phyloP scores from a whole-genome alignment of 1,140 invertebrate species.

The Apocrypta bakeri region DNA sequence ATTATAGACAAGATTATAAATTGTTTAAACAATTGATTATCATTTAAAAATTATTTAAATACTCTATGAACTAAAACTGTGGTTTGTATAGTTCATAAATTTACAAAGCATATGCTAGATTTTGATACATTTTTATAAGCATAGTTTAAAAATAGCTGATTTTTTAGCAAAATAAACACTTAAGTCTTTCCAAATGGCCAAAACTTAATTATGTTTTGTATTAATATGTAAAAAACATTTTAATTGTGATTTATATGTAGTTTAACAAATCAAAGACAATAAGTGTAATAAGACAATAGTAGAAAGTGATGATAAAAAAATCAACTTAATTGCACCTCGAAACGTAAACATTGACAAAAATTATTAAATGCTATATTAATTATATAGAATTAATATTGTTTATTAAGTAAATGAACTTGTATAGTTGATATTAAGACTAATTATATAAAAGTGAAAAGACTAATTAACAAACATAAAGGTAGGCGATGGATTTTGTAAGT shows the following conservation, averaged over 20 bases:
- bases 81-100: neutral
- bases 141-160: neutral
- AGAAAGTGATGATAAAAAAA: neutral
- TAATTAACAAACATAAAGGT: neutral
- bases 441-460: conserved; percentile 5
- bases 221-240: neutral
- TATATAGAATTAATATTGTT: neutral
- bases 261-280: neutral
- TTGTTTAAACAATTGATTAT: neutral
- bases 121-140: neutral
- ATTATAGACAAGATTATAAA: neutral
- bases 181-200: conserved; percentile 4
- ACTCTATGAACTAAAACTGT: neutral
- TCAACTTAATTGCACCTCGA: neutral
- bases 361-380: neutral
- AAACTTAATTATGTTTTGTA: conserved; percentile 29
- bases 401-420: neutral
- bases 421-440: neutral
- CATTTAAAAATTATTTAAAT: neutral
- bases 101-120: neutral
- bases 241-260: neutral
- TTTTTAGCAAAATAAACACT: neutral
- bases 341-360: no score
- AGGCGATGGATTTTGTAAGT: neutral
- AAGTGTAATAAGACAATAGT: neutral